phyloP scores from a whole-genome alignment of 37 sponge, comb jelly and placozoan genomes.

The Aphrocallistes beatrix region DNA sequence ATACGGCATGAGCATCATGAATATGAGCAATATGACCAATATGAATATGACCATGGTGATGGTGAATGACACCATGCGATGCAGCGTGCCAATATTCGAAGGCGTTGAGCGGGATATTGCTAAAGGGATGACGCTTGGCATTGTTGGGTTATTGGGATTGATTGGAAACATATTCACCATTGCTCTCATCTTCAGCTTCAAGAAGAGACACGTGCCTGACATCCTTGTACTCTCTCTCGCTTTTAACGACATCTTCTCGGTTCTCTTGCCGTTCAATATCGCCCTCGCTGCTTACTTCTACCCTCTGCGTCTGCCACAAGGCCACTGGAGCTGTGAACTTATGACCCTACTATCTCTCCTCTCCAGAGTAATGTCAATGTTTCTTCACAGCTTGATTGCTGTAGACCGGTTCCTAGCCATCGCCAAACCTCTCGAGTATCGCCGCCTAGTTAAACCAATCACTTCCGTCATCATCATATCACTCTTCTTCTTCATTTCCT shows the following conservation, averaged over 20 bases:
- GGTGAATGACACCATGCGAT: neutral
- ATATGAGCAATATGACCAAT: no score
- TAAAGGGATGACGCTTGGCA: conserved; percentile 24
- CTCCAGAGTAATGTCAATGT: conserved; percentile 39
- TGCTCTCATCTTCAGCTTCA: conserved; percentile 31
- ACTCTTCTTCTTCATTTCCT: conserved; percentile 19
- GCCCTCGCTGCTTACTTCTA: conserved; percentile 33
- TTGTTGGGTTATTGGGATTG: conserved; percentile 27
- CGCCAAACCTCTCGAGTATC: conserved; percentile 47
- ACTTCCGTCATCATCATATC: conserved; percentile 21
- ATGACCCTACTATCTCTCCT: conserved; percentile 37
- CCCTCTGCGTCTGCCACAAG: neutral
- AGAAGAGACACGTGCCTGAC: conserved; percentile 47
- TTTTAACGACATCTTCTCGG: conserved; percentile 39
- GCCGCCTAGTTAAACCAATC: conserved; percentile 24
- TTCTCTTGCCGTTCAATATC: conserved; percentile 41
- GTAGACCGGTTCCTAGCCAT: conserved; percentile 65
- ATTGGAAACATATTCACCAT: conserved; percentile 46
- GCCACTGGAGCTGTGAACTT: conserved; percentile 26
- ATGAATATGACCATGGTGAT: neutral
- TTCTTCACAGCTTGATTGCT: conserved; percentile 49
- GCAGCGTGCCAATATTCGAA: neutral
- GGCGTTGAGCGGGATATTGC: neutral
- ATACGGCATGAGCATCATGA: no score
- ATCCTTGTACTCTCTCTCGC: conserved; percentile 50